Conservation (phyloP, 2,113 vertebrate species). For the Rafetus swinhoei region DNA sequence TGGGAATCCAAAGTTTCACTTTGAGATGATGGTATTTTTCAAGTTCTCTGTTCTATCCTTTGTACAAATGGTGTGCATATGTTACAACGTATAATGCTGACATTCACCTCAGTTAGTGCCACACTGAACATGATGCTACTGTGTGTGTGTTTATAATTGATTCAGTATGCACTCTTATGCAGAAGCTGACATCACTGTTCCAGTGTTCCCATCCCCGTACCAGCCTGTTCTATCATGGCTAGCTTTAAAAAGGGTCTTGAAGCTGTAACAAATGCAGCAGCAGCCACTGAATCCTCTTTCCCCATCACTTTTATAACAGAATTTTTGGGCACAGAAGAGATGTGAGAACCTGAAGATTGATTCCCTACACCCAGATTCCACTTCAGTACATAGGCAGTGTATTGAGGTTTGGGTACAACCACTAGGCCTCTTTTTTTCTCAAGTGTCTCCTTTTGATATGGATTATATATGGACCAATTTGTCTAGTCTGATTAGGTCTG, state of each 20-base stretch:
- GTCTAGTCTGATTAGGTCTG: slow-evolving; percentile 66
- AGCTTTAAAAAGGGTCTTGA: slow-evolving; percentile 40
- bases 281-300: slow-evolving; percentile 27
- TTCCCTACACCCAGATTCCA: neutral
- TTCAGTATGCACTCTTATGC: neutral
- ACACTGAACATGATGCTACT: neutral
- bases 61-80: neutral
- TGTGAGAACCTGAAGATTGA: slow-evolving; percentile 53
- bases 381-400: slow-evolving; percentile 36
- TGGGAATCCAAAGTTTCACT: slow-evolving; percentile 2
- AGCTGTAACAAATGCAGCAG: neutral
- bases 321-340: slow-evolving; percentile 33
- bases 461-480: slow-evolving; percentile 80
- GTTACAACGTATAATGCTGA: fast-evolving
- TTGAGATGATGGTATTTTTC: neutral
- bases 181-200: neutral
- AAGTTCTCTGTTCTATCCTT: neutral
- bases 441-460: slow-evolving; percentile 72
- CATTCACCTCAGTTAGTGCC: fast-evolving
- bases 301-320: slow-evolving; percentile 31
- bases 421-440: slow-evolving; percentile 59
- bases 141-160: neutral
- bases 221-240: slow-evolving; percentile 33
- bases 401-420: slow-evolving; percentile 70
- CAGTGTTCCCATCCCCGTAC: slow-evolving; percentile 26